Conservation (phyloP, 2,113 vertebrate species). For the Halichoeres trimaculatus region DNA sequence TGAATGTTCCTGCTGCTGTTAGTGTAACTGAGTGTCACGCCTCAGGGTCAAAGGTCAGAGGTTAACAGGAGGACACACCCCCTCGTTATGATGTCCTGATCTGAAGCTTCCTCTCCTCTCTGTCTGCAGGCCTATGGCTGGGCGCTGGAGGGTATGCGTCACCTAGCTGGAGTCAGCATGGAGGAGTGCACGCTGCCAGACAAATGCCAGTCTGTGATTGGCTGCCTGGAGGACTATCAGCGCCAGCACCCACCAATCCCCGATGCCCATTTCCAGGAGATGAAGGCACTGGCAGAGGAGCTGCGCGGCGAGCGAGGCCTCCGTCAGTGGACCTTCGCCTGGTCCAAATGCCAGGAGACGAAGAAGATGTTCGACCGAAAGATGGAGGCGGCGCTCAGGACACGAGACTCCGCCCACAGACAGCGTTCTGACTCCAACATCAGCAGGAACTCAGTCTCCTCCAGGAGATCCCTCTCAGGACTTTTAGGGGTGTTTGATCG, state of each 20-base stretch:
- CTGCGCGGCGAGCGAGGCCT: slow-evolving; percentile 65
- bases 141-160: slow-evolving; percentile 69
- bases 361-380: slow-evolving; percentile 62
- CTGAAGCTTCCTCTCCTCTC: background rate
- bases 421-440: slow-evolving; percentile 32
- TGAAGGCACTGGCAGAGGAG: slow-evolving; percentile 53
- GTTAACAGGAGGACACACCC: background rate
- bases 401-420: slow-evolving; percentile 44
- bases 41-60: background rate
- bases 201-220: slow-evolving; percentile 64
- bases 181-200: slow-evolving; percentile 65
- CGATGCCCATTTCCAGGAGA: slow-evolving; percentile 57
- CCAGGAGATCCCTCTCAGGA: slow-evolving; percentile 39
- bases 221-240: slow-evolving; percentile 62
- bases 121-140: slow-evolving; percentile 65
- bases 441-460: slow-evolving; percentile 47
- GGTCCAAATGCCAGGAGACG: slow-evolving; percentile 71
- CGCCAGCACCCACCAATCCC: slow-evolving; percentile 52
- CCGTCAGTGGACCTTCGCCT: slow-evolving; percentile 67
- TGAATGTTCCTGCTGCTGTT: too few species aligned
- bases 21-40: too few species aligned
- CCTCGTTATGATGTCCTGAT: background rate
- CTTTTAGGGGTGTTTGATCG: slow-evolving; percentile 16
- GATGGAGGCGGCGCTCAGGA: slow-evolving; percentile 57
- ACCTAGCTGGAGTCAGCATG: slow-evolving; percentile 60